Conservation (phyloP, 2,888 invertebrate genomes). For the Melinaea menophilus region DNA sequence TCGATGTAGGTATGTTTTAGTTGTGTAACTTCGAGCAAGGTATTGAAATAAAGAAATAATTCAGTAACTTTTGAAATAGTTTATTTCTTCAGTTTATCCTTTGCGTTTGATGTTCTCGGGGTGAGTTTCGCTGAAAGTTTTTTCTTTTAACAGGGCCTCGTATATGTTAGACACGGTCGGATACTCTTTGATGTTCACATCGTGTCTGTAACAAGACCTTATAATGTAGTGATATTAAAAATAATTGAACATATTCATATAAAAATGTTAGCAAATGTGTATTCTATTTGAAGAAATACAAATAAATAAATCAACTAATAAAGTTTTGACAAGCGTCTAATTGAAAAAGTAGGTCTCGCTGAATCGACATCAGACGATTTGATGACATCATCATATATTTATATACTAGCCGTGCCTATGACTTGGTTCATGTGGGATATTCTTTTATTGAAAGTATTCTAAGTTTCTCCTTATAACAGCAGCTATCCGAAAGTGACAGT, state of each 20-base stretch:
- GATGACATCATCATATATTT: not conserved
- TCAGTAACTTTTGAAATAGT: constrained; percentile 10
- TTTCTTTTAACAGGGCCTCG: constrained; percentile 51
- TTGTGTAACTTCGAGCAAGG: not conserved
- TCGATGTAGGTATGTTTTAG: not conserved
- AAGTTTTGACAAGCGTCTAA: constrained; percentile 24
- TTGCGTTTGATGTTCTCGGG: constrained; percentile 45
- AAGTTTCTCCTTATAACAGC: too few species aligned
- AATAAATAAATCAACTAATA: constrained; percentile 28
- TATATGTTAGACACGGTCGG: constrained; percentile 55
- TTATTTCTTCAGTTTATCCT: constrained; percentile 16
- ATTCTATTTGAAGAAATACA: constrained; percentile 19
- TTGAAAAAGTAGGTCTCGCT: constrained; percentile 29
- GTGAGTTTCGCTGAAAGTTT: constrained; percentile 57
- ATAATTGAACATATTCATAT: constrained; percentile 14
- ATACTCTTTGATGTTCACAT: constrained; percentile 51
- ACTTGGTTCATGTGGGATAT: too few species aligned
- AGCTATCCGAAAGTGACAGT: too few species aligned
- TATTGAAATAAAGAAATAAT: constrained; percentile 9
- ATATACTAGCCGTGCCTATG: too few species aligned
- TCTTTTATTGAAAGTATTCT: too few species aligned
- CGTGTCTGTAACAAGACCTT: constrained; percentile 50
- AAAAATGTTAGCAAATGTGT: not conserved
- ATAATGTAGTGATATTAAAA: not conserved
- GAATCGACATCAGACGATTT: not conserved